Evolutionary conservation across 2,888 invertebrate species (phyloP), one percentile per base, ranked within the genome.

Genomic region (Amblyteles armatorius): DNA sequence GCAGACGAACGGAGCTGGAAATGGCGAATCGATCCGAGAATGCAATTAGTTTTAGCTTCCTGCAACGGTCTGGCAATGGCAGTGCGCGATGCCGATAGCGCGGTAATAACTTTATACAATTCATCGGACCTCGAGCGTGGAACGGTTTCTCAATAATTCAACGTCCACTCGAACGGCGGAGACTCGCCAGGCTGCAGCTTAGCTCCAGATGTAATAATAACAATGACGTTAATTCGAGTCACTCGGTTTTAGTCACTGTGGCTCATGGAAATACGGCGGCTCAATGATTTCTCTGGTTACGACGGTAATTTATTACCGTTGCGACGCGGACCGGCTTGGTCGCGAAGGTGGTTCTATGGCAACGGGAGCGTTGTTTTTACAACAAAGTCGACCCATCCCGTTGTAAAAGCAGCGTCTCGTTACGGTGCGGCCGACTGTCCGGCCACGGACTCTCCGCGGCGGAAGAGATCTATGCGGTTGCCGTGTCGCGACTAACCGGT

Each of bases 241-340:
- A 44, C 57, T 60, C 26, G 13, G 26, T 50, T 79, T 57, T 57
- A 57, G 57, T 22, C 22, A 7, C 57, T 26, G 57, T 22, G 55
- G 26, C 1, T 55, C 72, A 72, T 19, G 19, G 52, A 68, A 26
- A 57, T 76, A 33, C 79, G 71, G 83, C 71, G 79, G 79, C 83
- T 83, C 83, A 71, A 83, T 79, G 69, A 79, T 83, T 79, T 71
- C 71, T 63, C 69, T 36, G 63, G 48, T 79, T 63, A 48, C n/a
- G 50, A 74, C 33, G 9, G 33, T 36, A 55, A 71, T 71, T 71
- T 71, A 71, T 71, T 52, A 55, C 52, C 19, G n/a, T 13, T 19
- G 9, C 1, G 0, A 22, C 33, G 19, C 19, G 36, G 19, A 36
- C n/a, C 0, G 13, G 13, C 1, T 29, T 29, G 50, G n/a, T 3